A percentile compares a stretch with the other conserved stretches of the same genome.
phyloP scores from a whole-genome alignment of 2,113 vertebrate species.

The Brachypodius melanocephalos region DNA sequence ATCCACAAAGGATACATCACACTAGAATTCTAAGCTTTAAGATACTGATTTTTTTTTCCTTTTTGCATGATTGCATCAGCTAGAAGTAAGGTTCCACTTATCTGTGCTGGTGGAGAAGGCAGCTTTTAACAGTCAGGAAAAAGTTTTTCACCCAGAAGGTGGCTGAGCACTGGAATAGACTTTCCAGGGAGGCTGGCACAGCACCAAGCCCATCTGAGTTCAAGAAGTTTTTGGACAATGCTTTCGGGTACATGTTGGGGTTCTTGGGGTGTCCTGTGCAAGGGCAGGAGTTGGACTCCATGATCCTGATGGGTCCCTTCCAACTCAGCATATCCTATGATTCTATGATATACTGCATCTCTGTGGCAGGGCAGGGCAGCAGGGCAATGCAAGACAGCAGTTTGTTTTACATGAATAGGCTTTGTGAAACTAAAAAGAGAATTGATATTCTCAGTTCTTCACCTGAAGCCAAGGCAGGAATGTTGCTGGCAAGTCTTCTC shows the following conservation, averaged over 20 bases:
- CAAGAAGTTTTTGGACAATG: neutral
- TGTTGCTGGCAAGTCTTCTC: slow-evolving; percentile 4
- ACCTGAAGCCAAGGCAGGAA: neutral
- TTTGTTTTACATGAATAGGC: neutral
- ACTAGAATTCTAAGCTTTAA: neutral
- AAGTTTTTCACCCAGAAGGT: neutral
- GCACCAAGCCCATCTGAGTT: neutral
- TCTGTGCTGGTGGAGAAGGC: neutral
- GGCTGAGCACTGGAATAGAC: neutral
- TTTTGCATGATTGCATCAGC: neutral
- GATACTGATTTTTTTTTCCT: neutral
- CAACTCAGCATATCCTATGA: neutral
- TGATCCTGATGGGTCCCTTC: neutral
- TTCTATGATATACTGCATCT: neutral
- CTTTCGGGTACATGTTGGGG: neutral
- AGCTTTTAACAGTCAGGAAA: neutral
- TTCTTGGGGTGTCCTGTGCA: neutral
- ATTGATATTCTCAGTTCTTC: neutral
- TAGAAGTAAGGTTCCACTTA: neutral
- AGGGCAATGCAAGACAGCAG: neutral
- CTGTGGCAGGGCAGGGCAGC: neutral
- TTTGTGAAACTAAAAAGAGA: neutral
- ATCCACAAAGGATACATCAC: neutral
- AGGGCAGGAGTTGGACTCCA: neutral
- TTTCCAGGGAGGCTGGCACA: neutral